Conservation (phyloP, 64 coral and sea anemone genomes). For the Porites australiensis region DNA sequence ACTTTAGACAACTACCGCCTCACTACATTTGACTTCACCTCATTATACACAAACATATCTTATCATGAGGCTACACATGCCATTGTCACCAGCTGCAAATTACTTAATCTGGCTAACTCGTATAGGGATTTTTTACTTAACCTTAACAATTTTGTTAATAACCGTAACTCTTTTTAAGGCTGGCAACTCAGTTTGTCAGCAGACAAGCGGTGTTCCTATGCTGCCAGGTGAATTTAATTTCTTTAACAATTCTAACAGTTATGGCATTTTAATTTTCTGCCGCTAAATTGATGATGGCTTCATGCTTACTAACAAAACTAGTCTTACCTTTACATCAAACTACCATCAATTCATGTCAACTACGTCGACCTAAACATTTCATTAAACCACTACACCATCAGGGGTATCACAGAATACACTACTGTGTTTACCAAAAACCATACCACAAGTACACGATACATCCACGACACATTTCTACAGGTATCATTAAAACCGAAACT, state of each 20-base stretch:
- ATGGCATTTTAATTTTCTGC: background rate
- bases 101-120: background rate
- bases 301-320: background rate
- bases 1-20: background rate
- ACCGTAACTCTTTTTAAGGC: background rate
- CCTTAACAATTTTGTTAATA: slow-evolving; percentile 16
- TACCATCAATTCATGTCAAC: background rate
- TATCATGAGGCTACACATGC: background rate
- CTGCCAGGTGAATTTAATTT: background rate
- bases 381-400: slow-evolving; percentile 6
- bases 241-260: background rate
- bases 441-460: too few species aligned
- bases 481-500: too few species aligned
- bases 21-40: slow-evolving; percentile 21
- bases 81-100: background rate
- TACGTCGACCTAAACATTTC: slow-evolving; percentile 1
- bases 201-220: background rate
- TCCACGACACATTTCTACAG: too few species aligned
- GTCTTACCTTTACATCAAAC: background rate
- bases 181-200: background rate
- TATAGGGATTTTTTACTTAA: slow-evolving; percentile 23
- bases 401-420: background rate
- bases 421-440: too few species aligned
- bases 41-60: background rate
- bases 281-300: background rate